These are phyloP conservation scores for Heliconius himera DNA, from an alignment of 1,140 invertebrate genomes.

Conservation along the genomic window DNA sequence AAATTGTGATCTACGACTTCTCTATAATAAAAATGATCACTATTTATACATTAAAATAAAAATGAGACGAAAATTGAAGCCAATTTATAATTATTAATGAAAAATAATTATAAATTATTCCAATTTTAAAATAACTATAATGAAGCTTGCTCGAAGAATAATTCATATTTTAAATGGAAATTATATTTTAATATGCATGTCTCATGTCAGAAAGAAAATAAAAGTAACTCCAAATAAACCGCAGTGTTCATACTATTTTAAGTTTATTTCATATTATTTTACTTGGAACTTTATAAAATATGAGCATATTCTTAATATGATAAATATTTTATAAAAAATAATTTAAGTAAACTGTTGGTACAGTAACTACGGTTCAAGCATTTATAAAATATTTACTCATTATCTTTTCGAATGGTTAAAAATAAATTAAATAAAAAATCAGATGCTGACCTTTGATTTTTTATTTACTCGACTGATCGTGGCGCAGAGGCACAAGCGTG, in stretches of 20 bases:
- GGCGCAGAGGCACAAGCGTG: too few relatives aligned
- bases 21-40: too few relatives aligned
- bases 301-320: neutral
- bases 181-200: constrained; percentile 11
- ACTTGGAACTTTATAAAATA: neutral
- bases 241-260: constrained; percentile 23
- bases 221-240: constrained; percentile 26
- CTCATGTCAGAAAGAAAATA: constrained; percentile 17
- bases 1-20: too few relatives aligned
- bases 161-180: neutral
- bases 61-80: too few relatives aligned
- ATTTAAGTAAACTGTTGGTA: neutral
- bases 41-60: too few relatives aligned
- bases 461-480: too few relatives aligned
- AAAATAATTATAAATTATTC: too few relatives aligned
- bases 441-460: too few relatives aligned
- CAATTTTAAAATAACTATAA: neutral
- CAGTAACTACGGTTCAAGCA: neutral
- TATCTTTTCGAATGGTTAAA: too few relatives aligned
- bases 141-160: neutral
- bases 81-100: too few relatives aligned
- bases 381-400: too few relatives aligned
- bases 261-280: constrained; percentile 28
- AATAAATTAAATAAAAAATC: too few relatives aligned
- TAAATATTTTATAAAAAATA: neutral